Evolutionary conservation across 2,797 vertebrate species (phyloP).

Genomic region (Tragelaphus oryx): DNA sequence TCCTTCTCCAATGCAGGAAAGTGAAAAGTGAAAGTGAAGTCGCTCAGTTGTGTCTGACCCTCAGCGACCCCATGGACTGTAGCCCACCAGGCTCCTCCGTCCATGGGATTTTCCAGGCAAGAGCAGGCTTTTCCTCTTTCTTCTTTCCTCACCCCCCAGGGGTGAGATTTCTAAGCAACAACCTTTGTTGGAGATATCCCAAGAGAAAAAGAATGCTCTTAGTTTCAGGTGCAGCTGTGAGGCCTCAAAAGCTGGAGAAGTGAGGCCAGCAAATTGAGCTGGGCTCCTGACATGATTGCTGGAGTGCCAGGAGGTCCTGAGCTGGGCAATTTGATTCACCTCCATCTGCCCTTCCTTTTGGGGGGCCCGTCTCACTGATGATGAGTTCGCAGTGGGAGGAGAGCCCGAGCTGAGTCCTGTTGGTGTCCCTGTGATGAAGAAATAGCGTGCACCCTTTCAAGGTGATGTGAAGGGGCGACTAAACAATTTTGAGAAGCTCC

Average conservation of each 20-base stretch:
- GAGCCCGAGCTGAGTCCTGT: accelerated
- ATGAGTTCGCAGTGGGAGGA: neutral
- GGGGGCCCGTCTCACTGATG: neutral
- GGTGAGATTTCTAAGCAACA: neutral
- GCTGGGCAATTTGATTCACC: neutral
- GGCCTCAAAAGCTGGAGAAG: neutral
- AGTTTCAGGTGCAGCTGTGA: neutral
- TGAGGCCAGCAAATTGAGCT: neutral
- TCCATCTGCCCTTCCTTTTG: neutral
- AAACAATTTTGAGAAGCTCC: neutral
- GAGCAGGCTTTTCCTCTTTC: neutral
- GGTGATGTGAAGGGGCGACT: neutral
- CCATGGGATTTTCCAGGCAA: too few relatives aligned
- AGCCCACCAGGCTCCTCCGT: too few relatives aligned
- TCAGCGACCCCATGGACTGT: too few relatives aligned
- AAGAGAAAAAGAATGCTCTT: neutral
- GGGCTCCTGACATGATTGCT: neutral
- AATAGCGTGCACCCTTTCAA: neutral
- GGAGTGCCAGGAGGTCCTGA: neutral
- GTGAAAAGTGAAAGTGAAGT: too few relatives aligned
- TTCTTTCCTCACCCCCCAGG: neutral
- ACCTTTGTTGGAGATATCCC: neutral
- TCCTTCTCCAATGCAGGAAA: too few relatives aligned
- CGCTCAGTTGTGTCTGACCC: too few relatives aligned
- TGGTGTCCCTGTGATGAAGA: neutral